Evolutionary conservation across 37 sponge, comb jelly and placozoan genomes (phyloP).

Genomic region (Mnemiopsis leidyi): DNA sequence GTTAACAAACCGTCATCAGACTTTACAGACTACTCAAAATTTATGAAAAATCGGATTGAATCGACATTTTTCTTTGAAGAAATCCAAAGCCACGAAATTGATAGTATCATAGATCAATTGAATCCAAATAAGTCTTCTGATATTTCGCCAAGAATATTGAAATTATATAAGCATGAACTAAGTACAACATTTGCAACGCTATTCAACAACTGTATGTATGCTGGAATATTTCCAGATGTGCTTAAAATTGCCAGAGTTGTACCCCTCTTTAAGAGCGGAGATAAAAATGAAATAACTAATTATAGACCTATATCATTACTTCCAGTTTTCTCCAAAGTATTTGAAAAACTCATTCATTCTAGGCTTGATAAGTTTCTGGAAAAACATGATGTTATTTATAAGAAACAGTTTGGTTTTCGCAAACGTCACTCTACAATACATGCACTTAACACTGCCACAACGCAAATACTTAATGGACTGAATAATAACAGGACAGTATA

Average conservation of each 20-base stretch:
- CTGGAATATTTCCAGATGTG: neutral
- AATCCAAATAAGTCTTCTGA: neutral
- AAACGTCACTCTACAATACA: no score
- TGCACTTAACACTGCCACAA: no score
- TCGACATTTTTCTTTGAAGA: neutral
- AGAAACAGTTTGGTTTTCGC: no score
- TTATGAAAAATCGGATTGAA: neutral
- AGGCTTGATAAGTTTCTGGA: neutral
- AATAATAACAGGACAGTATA: neutral
- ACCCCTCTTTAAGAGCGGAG: neutral
- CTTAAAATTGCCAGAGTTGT: neutral
- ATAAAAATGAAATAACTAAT: neutral
- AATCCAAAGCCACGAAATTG: neutral
- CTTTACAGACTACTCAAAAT: neutral
- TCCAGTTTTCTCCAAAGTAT: neutral
- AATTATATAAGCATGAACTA: neutral
- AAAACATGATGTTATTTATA: neutral
- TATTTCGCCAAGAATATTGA: neutral
- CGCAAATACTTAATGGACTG: neutral
- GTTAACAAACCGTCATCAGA: neutral
- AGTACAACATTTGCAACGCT: neutral
- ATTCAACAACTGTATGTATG: neutral
- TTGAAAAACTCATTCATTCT: neutral
- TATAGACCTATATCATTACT: neutral
- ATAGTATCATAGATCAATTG: neutral